Conservation (phyloP, 2,113 vertebrate genomes). For the Phoxinus phoxinus region DNA sequence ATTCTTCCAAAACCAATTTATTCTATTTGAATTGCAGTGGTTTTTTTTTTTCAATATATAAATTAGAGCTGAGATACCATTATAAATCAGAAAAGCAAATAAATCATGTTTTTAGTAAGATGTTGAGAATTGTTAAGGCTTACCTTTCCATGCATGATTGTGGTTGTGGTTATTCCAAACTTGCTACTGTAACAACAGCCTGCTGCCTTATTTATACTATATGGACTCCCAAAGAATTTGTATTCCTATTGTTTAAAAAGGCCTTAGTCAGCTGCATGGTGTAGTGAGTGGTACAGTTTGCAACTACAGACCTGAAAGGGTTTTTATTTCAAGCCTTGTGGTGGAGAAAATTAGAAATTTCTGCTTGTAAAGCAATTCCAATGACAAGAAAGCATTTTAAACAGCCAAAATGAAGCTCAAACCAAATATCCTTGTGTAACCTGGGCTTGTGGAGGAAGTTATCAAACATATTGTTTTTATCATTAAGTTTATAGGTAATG, state of each 20-base stretch:
- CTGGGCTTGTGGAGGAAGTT: neutral
- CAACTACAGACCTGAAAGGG: slow-evolving; percentile 63
- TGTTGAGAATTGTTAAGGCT: neutral
- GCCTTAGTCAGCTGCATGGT: slow-evolving; percentile 66
- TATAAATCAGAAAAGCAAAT: neutral
- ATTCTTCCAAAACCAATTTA: neutral
- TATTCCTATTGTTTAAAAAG: slow-evolving; percentile 64
- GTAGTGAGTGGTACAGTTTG: slow-evolving; percentile 49
- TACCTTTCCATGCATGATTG: slow-evolving; percentile 68
- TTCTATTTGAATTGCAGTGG: neutral
- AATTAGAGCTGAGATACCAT: neutral
- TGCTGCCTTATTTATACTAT: slow-evolving; percentile 65
- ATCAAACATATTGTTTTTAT: neutral
- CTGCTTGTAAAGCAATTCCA: slow-evolving; percentile 20
- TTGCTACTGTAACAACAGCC: slow-evolving; percentile 51
- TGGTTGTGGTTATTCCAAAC: slow-evolving; percentile 52
- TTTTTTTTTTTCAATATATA: neutral
- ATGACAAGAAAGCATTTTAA: neutral
- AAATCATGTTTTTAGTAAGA: neutral
- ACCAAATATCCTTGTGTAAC: neutral
- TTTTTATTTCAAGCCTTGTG: slow-evolving; percentile 55
- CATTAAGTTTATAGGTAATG: neutral
- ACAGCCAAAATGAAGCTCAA: neutral
- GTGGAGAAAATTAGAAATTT: slow-evolving; percentile 36
- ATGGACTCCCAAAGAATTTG: slow-evolving; percentile 60